Percentiles rank a stretch among this genome's conserved stretches.
phyloP scores from a whole-genome alignment of 2,797 vertebrate genomes.

The Macrochelys suwanniensis region DNA sequence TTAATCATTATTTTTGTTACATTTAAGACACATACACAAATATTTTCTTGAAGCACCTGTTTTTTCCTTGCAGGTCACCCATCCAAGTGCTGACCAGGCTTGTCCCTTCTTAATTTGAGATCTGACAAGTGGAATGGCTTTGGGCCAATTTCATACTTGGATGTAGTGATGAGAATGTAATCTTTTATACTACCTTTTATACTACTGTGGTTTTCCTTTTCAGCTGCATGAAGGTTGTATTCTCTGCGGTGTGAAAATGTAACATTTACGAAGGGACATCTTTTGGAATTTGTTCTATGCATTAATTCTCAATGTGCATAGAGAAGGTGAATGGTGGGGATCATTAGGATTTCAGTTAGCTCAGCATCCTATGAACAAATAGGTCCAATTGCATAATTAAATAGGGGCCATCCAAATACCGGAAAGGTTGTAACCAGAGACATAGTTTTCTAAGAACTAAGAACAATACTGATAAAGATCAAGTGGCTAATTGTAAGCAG shows the following conservation, averaged over 20 bases:
- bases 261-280: constrained; percentile 11
- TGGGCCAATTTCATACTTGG: constrained; percentile 26
- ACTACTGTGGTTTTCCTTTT: neutral
- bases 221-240: neutral
- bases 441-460: constrained; percentile 72
- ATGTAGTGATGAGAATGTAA: neutral
- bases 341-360: constrained; percentile 44
- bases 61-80: constrained; percentile 8
- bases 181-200: neutral
- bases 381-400: constrained; percentile 71
- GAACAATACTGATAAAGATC: constrained; percentile 84
- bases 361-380: constrained; percentile 44
- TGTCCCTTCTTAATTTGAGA: neutral
- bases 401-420: constrained; percentile 76
- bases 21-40: neutral
- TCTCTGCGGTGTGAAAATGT: neutral
- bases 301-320: constrained; percentile 24
- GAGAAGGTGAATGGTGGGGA: neutral
- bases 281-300: neutral
- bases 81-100: neutral
- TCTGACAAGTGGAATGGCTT: neutral
- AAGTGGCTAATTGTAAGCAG: constrained; percentile 82
- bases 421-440: constrained; percentile 76
- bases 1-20: neutral
- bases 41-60: neutral